Base-by-base conservation (phyloP, 2,113 vertebrate genomes). In the Mobula birostris region DNA sequence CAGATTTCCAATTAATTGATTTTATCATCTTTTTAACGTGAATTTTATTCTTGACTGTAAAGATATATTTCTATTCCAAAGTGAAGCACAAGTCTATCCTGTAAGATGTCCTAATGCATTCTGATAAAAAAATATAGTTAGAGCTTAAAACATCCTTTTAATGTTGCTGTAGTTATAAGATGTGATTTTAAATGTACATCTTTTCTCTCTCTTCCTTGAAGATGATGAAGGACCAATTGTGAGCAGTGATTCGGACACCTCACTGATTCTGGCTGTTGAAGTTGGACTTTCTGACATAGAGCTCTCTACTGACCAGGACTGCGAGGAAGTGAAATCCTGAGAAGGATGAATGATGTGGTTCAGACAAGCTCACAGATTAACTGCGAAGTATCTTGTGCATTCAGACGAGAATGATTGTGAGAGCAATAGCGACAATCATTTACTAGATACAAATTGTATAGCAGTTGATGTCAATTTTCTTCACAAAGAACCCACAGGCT, bases 181-280 rank as follows among this genome's bases (percentile, higher is more conserved):
- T 14, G 12, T 56, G 2, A 12, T 56, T 36, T 56, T 74, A 74
- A 93, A 93, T 40, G 8, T 68, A 92, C 36, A 72, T 9, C 74
- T 95, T 94, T 48, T 29, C 85, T 87, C 58, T 76, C 95, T 72
- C 96, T 74, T 95, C 94, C 95, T 96, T 90, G 63, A 96, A 99
- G 99, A 97, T 96, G 98, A 98, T 94, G 98, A 97, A 95, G 98
- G 98, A 95, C 97, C 97, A 90, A 97, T 97, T 0, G 95, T 98
- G 94, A 98, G 98, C 97, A 99, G 98, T 7, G 98, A 98, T 94
- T 99, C 98, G 0, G 98, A 98, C 96, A 97, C 98, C 63, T 99
- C 98, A 0, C 94, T 98, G 94, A 98, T 98, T 94, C 96, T 97
- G 97, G 97, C 98, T 0, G 96, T 98, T 96, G 98, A 98, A 91